Evolutionary conservation across 2,797 vertebrate species (phyloP).

Genomic region (Sebastiscus tertius): DNA sequence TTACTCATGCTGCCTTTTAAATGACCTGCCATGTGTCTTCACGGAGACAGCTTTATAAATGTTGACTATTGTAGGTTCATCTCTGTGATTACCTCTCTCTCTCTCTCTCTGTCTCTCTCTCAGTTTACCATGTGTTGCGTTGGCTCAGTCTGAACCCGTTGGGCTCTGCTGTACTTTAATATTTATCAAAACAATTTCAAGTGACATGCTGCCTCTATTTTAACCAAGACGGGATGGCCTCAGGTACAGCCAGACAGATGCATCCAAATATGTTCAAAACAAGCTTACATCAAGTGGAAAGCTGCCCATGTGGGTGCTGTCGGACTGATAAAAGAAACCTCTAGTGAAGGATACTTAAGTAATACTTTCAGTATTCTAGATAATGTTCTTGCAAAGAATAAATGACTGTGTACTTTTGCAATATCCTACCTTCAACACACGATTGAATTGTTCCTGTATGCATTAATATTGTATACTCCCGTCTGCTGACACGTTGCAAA

Average conservation of each 20-base stretch:
- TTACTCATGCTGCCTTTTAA: slow-evolving; percentile 19
- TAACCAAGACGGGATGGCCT: slow-evolving; percentile 44
- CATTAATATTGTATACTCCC: slow-evolving; percentile 48
- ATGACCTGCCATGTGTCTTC: slow-evolving; percentile 37
- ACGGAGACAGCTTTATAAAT: slow-evolving; percentile 20
- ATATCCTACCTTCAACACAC: slow-evolving; percentile 9
- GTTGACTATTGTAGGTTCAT: slow-evolving; percentile 15
- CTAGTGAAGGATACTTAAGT: background rate
- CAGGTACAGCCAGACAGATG: slow-evolving; percentile 48
- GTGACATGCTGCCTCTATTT: slow-evolving; percentile 69
- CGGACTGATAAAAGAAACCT: slow-evolving; percentile 6
- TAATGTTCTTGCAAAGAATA: slow-evolving; percentile 7
- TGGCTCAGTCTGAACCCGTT: slow-evolving; percentile 53
- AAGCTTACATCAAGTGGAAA: slow-evolving; percentile 48
- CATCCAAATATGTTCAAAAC: slow-evolving; percentile 50
- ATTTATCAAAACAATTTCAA: slow-evolving; percentile 78
- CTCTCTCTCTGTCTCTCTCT: background rate
- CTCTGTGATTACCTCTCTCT: slow-evolving; percentile 18
- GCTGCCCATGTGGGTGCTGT: slow-evolving; percentile 6
- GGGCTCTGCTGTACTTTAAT: slow-evolving; percentile 68
- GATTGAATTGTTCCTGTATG: slow-evolving; percentile 35
- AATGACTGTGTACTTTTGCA: slow-evolving; percentile 12
- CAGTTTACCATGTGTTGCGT: slow-evolving; percentile 18
- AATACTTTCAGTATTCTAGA: background rate
- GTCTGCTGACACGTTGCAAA: slow-evolving; percentile 34